Conservation (phyloP, 1,140 invertebrate species). For the Apis cerana region DNA sequence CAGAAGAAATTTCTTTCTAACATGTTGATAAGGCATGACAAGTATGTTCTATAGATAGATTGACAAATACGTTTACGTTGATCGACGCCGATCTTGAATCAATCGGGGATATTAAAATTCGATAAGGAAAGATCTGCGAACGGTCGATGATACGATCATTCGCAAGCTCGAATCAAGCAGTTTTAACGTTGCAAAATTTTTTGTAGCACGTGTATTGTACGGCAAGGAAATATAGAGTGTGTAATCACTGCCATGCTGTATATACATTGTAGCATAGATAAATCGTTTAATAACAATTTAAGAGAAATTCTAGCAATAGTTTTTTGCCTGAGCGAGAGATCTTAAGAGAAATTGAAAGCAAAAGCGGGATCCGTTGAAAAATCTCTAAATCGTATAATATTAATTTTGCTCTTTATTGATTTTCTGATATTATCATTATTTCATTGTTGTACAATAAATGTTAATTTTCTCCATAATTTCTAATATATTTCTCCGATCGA, state of each 20-base stretch:
- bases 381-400: neutral
- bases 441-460: too few species aligned
- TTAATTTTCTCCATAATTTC: neutral
- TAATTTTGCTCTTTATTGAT: too few species aligned
- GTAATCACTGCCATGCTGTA: conserved; percentile 79
- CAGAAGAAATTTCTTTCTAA: conserved; percentile 5
- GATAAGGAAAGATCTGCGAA: neutral
- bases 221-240: conserved; percentile 64
- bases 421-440: too few species aligned
- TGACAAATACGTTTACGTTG: neutral
- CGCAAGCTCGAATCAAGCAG: neutral
- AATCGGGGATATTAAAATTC: neutral
- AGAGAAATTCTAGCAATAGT: conserved; percentile 44
- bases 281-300: conserved; percentile 44
- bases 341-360: conserved; percentile 10
- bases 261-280: conserved; percentile 73
- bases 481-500: neutral
- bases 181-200: conserved; percentile 31
- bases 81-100: conserved; percentile 7
- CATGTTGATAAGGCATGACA: conserved; percentile 6
- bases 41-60: conserved; percentile 1
- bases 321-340: conserved; percentile 49
- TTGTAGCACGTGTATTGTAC: conserved; percentile 45
- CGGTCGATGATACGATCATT: neutral
- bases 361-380: neutral